Conservation (phyloP, 2,888 invertebrate genomes). For the Adelphocoris suturalis region DNA sequence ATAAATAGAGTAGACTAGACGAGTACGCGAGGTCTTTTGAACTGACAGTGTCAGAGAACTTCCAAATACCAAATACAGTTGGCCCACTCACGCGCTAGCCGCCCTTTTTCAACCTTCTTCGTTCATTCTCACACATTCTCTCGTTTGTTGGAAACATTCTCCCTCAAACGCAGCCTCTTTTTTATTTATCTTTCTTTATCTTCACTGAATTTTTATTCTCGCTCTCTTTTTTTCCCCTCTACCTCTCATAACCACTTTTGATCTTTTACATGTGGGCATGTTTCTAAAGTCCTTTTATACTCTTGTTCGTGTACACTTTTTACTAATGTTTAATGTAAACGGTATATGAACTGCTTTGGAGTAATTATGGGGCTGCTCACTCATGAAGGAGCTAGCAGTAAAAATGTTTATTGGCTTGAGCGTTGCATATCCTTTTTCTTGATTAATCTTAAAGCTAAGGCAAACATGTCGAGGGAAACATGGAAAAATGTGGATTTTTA, state of each 20-base stretch:
- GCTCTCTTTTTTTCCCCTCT: background rate
- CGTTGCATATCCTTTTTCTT: too few relatives aligned
- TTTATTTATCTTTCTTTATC: background rate
- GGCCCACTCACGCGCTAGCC: background rate
- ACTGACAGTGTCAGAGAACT: background rate
- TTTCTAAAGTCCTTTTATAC: too few relatives aligned
- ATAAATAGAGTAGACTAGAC: background rate
- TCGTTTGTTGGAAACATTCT: background rate
- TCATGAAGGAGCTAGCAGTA: too few relatives aligned
- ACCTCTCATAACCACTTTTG: background rate
- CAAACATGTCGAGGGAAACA: too few relatives aligned
- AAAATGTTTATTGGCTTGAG: too few relatives aligned
- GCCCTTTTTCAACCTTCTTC: background rate
- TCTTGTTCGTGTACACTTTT: too few relatives aligned
- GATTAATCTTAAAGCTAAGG: too few relatives aligned
- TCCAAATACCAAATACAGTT: background rate
- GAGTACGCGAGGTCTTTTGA: background rate
- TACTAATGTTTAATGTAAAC: too few relatives aligned
- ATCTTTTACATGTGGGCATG: background rate
- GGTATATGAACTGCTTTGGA: too few relatives aligned
- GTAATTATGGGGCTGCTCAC: too few relatives aligned
- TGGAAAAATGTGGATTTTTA: too few relatives aligned
- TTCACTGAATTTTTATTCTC: background rate
- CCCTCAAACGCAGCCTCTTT: background rate
- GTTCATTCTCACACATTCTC: background rate